Evolutionary conservation across 2,113 vertebrate species (phyloP).

Genomic region (Xenopus laevis): DNA sequence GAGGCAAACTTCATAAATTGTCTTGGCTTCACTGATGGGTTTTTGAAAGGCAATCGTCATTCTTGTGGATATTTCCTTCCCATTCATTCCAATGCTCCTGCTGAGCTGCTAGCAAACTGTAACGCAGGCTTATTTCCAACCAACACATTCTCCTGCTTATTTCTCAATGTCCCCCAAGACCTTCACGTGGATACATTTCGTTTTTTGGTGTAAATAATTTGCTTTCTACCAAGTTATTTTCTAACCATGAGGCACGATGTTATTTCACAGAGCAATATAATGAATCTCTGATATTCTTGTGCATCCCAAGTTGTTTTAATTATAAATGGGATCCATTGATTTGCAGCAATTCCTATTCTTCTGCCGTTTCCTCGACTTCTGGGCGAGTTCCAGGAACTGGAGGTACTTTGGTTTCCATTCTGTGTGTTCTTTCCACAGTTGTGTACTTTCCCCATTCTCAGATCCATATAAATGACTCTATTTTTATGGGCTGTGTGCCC

Average conservation of each 20-base stretch:
- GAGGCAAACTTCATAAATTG: background rate
- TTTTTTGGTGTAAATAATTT: background rate
- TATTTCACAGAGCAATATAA: background rate
- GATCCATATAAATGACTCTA: too few relatives aligned
- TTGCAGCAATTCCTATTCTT: background rate
- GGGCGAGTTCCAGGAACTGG: background rate
- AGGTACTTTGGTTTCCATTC: background rate
- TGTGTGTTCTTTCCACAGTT: too few relatives aligned
- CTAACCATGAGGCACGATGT: background rate
- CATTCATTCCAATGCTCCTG: background rate
- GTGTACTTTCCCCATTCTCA: too few relatives aligned
- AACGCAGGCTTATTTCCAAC: background rate
- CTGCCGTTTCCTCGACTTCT: too few relatives aligned
- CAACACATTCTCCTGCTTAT: background rate
- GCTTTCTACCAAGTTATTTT: background rate
- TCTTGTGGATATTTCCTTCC: background rate
- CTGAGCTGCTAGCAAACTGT: background rate
- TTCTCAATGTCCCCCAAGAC: background rate
- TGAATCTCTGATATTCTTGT: too few relatives aligned
- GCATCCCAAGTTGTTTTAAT: background rate
- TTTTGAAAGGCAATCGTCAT: background rate
- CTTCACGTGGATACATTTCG: background rate
- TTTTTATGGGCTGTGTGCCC: too few relatives aligned
- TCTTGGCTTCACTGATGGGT: background rate
- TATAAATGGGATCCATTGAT: background rate